Conservation (phyloP, 2,113 vertebrate species). For the Dicaeum eximium region DNA sequence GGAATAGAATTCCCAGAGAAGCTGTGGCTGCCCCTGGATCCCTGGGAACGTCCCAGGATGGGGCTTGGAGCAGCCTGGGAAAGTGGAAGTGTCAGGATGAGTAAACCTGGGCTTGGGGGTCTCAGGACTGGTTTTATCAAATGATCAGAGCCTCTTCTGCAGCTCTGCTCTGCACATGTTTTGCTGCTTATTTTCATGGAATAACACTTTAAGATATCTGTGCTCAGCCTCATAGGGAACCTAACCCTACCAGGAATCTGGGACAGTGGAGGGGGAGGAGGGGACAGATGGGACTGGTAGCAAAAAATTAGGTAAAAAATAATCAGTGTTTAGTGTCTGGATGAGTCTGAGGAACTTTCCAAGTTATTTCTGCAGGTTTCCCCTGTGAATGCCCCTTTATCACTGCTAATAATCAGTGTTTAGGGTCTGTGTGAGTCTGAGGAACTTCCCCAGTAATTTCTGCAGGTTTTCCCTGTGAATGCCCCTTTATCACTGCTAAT, state of each 20-base stretch:
- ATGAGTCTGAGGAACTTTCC: too few species aligned
- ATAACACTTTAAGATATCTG: background rate
- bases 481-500: too few species aligned
- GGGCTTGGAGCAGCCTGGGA: background rate
- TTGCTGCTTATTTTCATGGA: background rate
- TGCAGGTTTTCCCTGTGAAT: too few species aligned
- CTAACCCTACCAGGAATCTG: background rate
- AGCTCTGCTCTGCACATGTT: background rate
- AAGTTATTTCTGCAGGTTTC: too few species aligned
- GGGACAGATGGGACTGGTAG: background rate
- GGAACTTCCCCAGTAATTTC: too few species aligned
- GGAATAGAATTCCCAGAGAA: background rate
- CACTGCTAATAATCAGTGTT: too few species aligned
- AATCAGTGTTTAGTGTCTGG: too few species aligned
- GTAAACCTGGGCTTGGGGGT: background rate
- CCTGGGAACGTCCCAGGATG: background rate
- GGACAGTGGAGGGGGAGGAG: background rate
- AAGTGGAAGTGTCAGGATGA: background rate
- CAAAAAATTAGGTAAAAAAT: background rate
- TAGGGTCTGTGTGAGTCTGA: too few species aligned
- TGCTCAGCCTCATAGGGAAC: background rate
- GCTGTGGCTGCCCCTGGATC: background rate
- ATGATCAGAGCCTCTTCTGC: background rate
- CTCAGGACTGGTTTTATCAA: fast-evolving
- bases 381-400: too few species aligned